Conservation (phyloP, 2,113 vertebrate genomes). For the Dasypus novemcinctus region DNA sequence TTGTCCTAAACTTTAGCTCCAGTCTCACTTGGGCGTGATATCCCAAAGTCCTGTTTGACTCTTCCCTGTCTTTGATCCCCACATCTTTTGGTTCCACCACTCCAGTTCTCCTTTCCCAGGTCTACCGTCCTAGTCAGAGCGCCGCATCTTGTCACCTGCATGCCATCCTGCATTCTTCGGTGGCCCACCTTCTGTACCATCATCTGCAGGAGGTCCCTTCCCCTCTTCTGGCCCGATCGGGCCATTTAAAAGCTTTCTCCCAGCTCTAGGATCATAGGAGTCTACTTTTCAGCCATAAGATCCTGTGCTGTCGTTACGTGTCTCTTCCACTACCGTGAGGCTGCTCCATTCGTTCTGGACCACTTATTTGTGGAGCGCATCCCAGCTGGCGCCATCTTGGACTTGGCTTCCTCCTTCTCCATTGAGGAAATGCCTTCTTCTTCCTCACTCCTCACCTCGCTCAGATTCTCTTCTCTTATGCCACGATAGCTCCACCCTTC, state of each 20-base stretch:
- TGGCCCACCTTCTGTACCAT: accelerated
- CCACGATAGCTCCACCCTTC: accelerated
- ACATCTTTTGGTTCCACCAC: accelerated
- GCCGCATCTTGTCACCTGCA: accelerated
- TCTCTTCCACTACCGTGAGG: accelerated
- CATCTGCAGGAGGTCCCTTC: accelerated
- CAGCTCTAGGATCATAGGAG: accelerated
- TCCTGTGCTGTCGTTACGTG: accelerated
- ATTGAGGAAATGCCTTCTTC: accelerated
- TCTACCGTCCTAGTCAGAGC: accelerated
- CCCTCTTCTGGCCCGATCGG: not conserved
- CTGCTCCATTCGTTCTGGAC: accelerated
- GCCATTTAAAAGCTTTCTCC: not conserved
- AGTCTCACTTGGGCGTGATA: accelerated
- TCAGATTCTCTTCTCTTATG: not conserved
- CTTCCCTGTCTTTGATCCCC: not conserved
- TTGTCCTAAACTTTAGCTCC: not conserved
- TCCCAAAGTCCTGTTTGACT: too few relatives aligned
- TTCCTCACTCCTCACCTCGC: not conserved
- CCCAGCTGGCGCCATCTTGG: accelerated
- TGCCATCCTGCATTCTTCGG: too few relatives aligned
- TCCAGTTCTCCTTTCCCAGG: accelerated
- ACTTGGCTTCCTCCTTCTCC: not conserved
- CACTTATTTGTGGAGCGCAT: accelerated
- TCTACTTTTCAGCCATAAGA: accelerated